Evolutionary conservation across 2,888 invertebrate genomes (phyloP), one percentile per base, ranked within the genome.

Genomic region (Neria commutata): DNA sequence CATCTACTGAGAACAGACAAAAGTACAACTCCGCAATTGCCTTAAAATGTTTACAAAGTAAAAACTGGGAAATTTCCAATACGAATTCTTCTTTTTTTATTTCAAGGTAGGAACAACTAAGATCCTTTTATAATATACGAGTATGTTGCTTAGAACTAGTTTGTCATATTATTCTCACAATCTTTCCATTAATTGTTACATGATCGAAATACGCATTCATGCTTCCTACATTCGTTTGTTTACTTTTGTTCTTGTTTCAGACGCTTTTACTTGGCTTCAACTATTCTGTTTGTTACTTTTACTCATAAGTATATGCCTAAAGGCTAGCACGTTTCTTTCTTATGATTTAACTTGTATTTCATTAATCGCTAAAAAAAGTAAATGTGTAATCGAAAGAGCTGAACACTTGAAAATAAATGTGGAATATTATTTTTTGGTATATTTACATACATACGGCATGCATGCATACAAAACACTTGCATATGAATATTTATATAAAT

Each of bases 21-120:
- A 61, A 63, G 63, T 63, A 63, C 63, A 63, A 63, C 50, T 57
- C 26, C 51, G 42, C 54, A 61, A 63, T 61, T 63, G 63, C 63
- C 63, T 63, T 63, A 61, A 53, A 61, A n/a, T n/a, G n/a, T n/a
- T 23, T 58, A 58, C 58, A 58, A 53, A 58, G 53, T 55, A 55
- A 53, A 56, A 53, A 55, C 25, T 47, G 50, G 11, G 6, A 29
- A 6, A 29, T 8, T 11, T 8, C 6, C 29, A n/a, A n/a, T n/a
- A n/a, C n/a, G n/a, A n/a, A n/a, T n/a, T n/a, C n/a, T n/a, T n/a
- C n/a, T n/a, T n/a, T n/a, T n/a, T n/a, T n/a, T n/a, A n/a, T n/a
- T n/a, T n/a, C n/a, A n/a, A n/a, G n/a, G n/a, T n/a, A n/a, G n/a
- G n/a, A n/a, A n/a, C n/a, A n/a, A n/a, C n/a, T n/a, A n/a, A n/a